Conservation (phyloP, 2,113 vertebrate genomes). For the Centrocercus urophasianus region DNA sequence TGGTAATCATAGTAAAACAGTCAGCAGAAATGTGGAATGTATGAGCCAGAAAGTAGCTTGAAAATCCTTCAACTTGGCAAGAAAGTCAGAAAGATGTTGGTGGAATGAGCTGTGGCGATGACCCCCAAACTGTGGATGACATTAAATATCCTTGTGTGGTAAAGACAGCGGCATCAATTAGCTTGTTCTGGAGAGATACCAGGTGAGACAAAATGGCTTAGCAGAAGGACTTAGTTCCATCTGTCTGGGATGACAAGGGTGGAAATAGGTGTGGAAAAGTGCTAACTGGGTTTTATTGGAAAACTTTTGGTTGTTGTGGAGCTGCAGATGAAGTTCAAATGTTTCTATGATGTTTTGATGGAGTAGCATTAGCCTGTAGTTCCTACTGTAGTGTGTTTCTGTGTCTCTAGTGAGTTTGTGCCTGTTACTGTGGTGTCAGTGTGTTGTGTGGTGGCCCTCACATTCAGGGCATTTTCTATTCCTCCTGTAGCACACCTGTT, state of each 20-base stretch:
- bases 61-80: neutral
- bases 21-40: neutral
- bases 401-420: neutral
- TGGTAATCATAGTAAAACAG: neutral
- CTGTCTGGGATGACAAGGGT: neutral
- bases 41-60: neutral
- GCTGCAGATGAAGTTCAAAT: neutral
- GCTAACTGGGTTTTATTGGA: neutral
- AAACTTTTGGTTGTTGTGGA: neutral
- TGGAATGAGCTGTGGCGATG: neutral
- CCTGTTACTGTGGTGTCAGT: neutral
- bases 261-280: neutral
- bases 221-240: neutral
- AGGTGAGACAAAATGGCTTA: neutral
- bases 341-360: neutral
- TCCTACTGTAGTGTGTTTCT: neutral
- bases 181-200: neutral
- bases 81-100: neutral
- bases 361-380: neutral
- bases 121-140: neutral
- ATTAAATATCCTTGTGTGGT: neutral
- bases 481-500: rapidly evolving
- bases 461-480: rapidly evolving
- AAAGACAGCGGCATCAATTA: neutral
- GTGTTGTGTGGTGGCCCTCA: rapidly evolving